A percentile compares a stretch with the other conserved stretches of the same genome.
phyloP scores from a whole-genome alignment of 2,113 vertebrate species.

The Sigmodon hispidus region DNA sequence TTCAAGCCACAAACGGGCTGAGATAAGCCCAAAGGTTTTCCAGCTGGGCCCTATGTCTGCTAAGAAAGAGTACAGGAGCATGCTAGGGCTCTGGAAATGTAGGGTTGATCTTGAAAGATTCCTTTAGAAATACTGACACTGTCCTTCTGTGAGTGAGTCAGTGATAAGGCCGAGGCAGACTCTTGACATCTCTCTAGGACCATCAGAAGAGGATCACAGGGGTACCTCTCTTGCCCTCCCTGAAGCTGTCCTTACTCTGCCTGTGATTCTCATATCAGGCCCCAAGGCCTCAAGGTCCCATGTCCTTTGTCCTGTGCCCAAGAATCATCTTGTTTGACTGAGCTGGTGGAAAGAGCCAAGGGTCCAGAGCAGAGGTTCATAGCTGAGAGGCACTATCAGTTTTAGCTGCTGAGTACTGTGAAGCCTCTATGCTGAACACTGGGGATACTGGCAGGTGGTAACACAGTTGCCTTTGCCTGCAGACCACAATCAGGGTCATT shows the following conservation, averaged over 20 bases:
- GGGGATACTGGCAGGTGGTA: neutral
- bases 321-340: neutral
- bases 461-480: neutral
- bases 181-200: neutral
- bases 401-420: neutral
- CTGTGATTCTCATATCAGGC: neutral
- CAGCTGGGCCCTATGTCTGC: neutral
- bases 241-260: neutral
- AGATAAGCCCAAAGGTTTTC: neutral
- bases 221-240: neutral
- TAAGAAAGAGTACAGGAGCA: neutral
- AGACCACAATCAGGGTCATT: neutral
- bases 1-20: rapidly evolving
- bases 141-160: neutral
- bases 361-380: neutral
- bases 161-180: neutral
- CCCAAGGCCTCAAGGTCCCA: rapidly evolving
- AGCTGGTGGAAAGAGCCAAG: neutral
- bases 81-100: neutral
- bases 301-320: neutral
- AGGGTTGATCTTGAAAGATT: neutral
- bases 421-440: neutral
- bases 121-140: neutral
- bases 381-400: neutral
- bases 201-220: neutral